Evolutionary conservation across 2,797 vertebrate species (phyloP).

Genomic region (Semaprochilodus insignis): DNA sequence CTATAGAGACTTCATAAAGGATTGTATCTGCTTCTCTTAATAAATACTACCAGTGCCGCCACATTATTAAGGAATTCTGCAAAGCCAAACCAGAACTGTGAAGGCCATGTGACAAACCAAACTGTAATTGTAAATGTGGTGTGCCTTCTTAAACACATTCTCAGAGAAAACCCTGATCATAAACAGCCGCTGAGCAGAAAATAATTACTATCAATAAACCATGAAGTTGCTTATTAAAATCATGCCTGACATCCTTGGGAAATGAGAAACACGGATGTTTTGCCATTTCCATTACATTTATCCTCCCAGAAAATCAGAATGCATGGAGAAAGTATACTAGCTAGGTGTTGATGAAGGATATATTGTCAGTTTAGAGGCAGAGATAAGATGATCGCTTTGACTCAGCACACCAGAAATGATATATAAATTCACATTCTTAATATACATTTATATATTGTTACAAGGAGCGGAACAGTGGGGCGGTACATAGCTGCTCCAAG

Average conservation of each 20-base stretch:
- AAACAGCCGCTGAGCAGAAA: conserved; percentile 41
- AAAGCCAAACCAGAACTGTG: conserved; percentile 22
- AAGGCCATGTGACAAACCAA: conserved; percentile 26
- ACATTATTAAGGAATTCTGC: conserved; percentile 9
- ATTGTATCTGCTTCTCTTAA: conserved; percentile 27
- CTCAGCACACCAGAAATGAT: no score
- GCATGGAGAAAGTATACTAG: not conserved
- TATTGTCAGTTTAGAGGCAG: no score
- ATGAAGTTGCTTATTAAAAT: conserved; percentile 37
- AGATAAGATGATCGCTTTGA: no score
- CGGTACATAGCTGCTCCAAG: no score
- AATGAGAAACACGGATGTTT: conserved; percentile 26
- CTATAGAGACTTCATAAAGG: not conserved
- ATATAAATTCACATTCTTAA: no score
- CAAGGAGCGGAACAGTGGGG: no score
- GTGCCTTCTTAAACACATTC: conserved; percentile 26
- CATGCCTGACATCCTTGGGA: conserved; percentile 12
- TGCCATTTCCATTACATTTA: not conserved
- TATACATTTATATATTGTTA: no score
- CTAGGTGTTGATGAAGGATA: not conserved
- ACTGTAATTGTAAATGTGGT: conserved; percentile 25
- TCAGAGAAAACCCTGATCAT: conserved; percentile 4
- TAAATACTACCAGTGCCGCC: conserved; percentile 1
- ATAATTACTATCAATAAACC: conserved; percentile 40
- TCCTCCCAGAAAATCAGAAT: not conserved